Conservation (phyloP, 2,888 invertebrate species). For the Xylocampa areola region DNA sequence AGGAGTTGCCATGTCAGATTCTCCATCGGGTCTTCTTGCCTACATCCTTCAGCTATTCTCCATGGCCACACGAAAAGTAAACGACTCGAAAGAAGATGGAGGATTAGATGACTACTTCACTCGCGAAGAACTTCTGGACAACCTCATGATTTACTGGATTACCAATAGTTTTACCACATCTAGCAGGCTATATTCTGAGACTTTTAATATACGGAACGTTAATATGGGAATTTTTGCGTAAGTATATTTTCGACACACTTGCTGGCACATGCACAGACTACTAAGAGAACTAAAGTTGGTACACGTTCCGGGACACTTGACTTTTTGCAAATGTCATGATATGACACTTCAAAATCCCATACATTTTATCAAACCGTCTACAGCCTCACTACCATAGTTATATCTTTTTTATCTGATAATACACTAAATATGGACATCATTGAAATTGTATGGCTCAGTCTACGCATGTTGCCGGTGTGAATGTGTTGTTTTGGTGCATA, state of each 20-base stretch:
- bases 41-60: slow-evolving; percentile 40
- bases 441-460: too few species aligned
- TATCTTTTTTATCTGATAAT: too few species aligned
- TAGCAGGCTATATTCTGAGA: slow-evolving; percentile 43
- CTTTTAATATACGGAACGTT: slow-evolving; percentile 22
- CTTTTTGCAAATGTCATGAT: too few species aligned
- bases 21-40: slow-evolving; percentile 38
- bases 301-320: too few species aligned
- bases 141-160: slow-evolving; percentile 49
- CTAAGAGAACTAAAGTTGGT: too few species aligned
- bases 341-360: too few species aligned
- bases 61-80: slow-evolving; percentile 2
- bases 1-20: slow-evolving; percentile 39
- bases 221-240: slow-evolving; percentile 71
- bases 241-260: slow-evolving; percentile 58
- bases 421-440: too few species aligned
- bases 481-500: too few species aligned
- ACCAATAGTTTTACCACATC: slow-evolving; percentile 34
- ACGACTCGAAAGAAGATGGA: slow-evolving; percentile 17
- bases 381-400: too few species aligned
- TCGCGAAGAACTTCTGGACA: slow-evolving; percentile 48
- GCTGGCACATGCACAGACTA: too few species aligned
- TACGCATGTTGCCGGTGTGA: too few species aligned
- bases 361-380: too few species aligned
- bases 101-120: slow-evolving; percentile 27